Evolutionary conservation across 2,113 vertebrate species (phyloP).

Genomic region (Symphodus melops): DNA sequence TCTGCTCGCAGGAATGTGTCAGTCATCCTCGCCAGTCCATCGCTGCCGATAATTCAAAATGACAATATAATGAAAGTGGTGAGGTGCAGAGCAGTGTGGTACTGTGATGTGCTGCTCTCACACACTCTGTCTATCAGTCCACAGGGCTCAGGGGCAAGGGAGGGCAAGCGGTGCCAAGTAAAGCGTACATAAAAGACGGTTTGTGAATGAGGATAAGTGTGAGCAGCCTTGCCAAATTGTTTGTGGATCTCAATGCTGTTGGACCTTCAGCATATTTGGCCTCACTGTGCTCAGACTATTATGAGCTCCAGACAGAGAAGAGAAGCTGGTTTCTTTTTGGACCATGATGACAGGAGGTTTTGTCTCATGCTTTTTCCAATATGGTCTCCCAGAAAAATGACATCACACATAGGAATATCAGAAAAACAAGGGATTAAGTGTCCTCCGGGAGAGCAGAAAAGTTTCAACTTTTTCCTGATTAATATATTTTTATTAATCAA

Average conservation of each 20-base stretch:
- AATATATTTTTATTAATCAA: constrained; percentile 71
- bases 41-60: constrained; percentile 80
- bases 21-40: constrained; percentile 80
- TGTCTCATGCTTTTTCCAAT: constrained; percentile 55
- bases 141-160: constrained; percentile 18
- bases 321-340: constrained; percentile 43
- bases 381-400: constrained; percentile 61
- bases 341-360: constrained; percentile 48
- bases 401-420: constrained; percentile 37
- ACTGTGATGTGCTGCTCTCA: constrained; percentile 66
- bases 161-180: constrained; percentile 39
- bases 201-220: constrained; percentile 60
- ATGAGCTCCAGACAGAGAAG: constrained; percentile 49
- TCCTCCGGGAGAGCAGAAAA: constrained; percentile 43
- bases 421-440: constrained; percentile 38
- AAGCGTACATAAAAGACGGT: constrained; percentile 65
- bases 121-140: constrained; percentile 51
- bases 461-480: constrained; percentile 56
- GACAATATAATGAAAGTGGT: constrained; percentile 80
- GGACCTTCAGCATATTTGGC: constrained; percentile 62
- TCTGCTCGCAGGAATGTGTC: constrained; percentile 77
- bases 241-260: constrained; percentile 61
- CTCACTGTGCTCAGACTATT: constrained; percentile 38
- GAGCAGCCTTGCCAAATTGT: constrained; percentile 63
- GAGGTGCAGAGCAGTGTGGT: constrained; percentile 65